These are phyloP conservation scores for Silurus glanis DNA, from an alignment of 2,113 vertebrate genomes.

Conservation along the genomic window DNA sequence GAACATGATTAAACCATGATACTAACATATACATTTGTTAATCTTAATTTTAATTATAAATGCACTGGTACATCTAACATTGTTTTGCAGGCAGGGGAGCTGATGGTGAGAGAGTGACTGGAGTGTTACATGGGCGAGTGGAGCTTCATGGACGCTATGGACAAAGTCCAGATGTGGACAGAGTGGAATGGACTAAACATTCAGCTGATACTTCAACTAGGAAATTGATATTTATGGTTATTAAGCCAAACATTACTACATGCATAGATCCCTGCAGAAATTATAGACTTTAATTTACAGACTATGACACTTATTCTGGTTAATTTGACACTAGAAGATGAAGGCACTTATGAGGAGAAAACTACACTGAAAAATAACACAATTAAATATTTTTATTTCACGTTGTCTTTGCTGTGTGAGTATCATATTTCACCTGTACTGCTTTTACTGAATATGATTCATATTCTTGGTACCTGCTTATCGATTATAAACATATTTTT, in stretches of 20 bases:
- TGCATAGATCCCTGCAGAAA: background rate
- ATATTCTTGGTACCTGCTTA: background rate
- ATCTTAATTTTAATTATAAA: background rate
- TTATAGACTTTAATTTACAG: constrained; percentile 9
- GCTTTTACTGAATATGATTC: background rate
- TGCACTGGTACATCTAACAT: background rate
- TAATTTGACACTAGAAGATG: constrained; percentile 39
- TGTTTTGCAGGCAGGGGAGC: constrained; percentile 23
- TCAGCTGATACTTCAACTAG: background rate
- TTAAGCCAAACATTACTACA: background rate
- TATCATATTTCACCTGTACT: constrained; percentile 2
- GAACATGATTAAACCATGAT: background rate
- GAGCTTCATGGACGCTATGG: constrained; percentile 10
- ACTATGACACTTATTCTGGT: constrained; percentile 54
- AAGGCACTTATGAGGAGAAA: constrained; percentile 46
- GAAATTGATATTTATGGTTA: background rate
- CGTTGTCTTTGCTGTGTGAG: constrained; percentile 53
- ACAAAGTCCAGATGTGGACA: background rate
- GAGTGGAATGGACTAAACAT: constrained; percentile 37
- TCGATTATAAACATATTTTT: background rate
- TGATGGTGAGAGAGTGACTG: background rate
- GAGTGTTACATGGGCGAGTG: constrained; percentile 27
- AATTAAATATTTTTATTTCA: background rate
- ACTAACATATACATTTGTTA: background rate
- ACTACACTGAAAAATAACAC: background rate